phyloP scores from a whole-genome alignment of 2,797 vertebrate species.

The Labroides dimidiatus region DNA sequence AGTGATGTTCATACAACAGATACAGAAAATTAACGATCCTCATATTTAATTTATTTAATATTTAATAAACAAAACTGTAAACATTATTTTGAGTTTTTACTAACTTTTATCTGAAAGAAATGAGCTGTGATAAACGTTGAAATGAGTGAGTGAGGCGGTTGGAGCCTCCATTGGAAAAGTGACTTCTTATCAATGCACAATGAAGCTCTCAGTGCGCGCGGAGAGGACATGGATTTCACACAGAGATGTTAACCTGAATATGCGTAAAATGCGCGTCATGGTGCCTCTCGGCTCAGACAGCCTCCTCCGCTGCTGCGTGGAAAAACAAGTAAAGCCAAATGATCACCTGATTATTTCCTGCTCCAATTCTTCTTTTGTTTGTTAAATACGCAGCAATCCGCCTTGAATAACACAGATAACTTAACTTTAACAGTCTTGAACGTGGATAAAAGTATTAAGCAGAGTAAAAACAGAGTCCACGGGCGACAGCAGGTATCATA shows the following conservation, averaged over 20 bases:
- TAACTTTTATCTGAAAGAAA: not conserved
- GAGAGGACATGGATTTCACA: conserved; percentile 77
- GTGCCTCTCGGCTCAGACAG: conserved; percentile 61
- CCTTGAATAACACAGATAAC: too few relatives aligned
- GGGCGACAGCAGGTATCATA: not conserved
- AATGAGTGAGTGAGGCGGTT: conserved; percentile 7
- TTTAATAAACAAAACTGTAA: too few relatives aligned
- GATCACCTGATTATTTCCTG: not conserved
- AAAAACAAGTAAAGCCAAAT: conserved; percentile 21
- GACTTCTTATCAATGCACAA: conserved; percentile 80
- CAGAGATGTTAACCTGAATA: conserved; percentile 76
- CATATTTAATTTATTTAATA: too few relatives aligned
- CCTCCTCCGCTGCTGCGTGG: conserved; percentile 37
- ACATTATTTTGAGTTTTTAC: too few relatives aligned
- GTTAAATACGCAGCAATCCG: not conserved
- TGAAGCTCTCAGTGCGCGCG: conserved; percentile 76
- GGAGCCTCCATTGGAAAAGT: conserved; percentile 31
- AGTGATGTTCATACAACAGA: too few relatives aligned
- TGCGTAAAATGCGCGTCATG: conserved; percentile 83
- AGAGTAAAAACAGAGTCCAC: not conserved
- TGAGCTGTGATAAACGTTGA: not conserved
- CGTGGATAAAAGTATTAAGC: not conserved
- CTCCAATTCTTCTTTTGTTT: not conserved
- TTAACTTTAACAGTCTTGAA: not conserved
- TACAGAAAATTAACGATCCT: too few relatives aligned